These are phyloP conservation scores for Pseudomugil gertrudae DNA, from an alignment of 2,797 vertebrate species.

Conservation along the genomic window DNA sequence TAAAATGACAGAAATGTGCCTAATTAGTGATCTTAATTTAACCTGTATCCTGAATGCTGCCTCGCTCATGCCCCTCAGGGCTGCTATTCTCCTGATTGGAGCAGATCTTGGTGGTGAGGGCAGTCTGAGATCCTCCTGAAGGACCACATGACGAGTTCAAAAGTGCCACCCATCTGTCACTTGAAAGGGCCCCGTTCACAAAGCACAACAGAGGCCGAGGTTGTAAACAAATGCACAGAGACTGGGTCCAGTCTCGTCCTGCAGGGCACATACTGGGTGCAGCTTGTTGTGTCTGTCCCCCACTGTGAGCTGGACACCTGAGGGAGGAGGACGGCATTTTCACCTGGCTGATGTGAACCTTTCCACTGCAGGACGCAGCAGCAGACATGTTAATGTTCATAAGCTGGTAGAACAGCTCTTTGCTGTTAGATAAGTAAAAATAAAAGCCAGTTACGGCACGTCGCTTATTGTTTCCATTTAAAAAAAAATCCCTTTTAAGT, in stretches of 20 bases:
- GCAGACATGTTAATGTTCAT: slow-evolving; percentile 43
- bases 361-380: neutral
- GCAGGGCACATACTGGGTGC: slow-evolving; percentile 55
- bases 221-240: slow-evolving; percentile 77
- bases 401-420: slow-evolving; percentile 23
- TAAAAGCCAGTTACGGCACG: slow-evolving; percentile 25
- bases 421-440: slow-evolving; percentile 16
- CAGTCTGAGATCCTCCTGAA: slow-evolving; percentile 25
- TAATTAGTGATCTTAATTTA: slow-evolving; percentile 31
- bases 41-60: slow-evolving; percentile 20
- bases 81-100: neutral
- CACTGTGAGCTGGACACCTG: slow-evolving; percentile 59
- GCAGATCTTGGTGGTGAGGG: slow-evolving; percentile 10
- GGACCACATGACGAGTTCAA: slow-evolving; percentile 76
- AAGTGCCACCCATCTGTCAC: slow-evolving; percentile 81
- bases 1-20: slow-evolving; percentile 18
- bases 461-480: slow-evolving; percentile 56
- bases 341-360: slow-evolving; percentile 32
- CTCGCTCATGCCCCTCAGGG: neutral
- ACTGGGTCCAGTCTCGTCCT: slow-evolving; percentile 52
- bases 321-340: slow-evolving; percentile 57
- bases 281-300: slow-evolving; percentile 70
- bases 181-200: slow-evolving; percentile 75
- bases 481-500: slow-evolving; percentile 45
- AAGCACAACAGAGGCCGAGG: slow-evolving; percentile 64